These are phyloP conservation scores for Drosophila sordidapex DNA, from an alignment of 2,888 invertebrate genomes.

Conservation along the genomic window DNA sequence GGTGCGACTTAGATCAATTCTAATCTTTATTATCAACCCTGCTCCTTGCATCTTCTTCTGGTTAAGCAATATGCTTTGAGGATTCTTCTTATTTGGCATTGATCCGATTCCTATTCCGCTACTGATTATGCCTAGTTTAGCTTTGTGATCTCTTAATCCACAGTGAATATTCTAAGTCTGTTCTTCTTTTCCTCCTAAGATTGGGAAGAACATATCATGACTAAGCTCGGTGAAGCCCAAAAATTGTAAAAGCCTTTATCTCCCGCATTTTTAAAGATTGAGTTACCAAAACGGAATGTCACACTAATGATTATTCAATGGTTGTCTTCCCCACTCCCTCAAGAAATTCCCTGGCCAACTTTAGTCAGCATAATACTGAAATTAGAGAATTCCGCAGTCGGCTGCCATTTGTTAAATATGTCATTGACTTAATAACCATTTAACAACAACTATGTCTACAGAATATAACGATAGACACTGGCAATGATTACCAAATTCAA, in stretches of 20 bases:
- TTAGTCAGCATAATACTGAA: background rate
- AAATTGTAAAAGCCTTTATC: background rate
- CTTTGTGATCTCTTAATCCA: background rate
- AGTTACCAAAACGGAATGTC: background rate
- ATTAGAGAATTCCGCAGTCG: background rate
- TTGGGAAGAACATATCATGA: background rate
- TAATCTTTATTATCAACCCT: too few relatives aligned
- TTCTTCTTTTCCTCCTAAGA: background rate
- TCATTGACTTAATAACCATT: background rate
- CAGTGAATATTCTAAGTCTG: background rate
- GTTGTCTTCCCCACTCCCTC: background rate
- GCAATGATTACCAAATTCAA: slow-evolving; percentile 12
- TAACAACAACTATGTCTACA: background rate
- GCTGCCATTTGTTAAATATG: background rate
- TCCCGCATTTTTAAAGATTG: background rate
- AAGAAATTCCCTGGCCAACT: background rate
- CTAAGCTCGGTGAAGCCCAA: background rate
- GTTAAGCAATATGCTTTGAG: background rate
- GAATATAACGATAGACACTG: background rate
- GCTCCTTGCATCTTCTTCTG: background rate
- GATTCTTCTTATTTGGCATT: background rate
- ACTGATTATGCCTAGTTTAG: background rate
- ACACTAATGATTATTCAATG: background rate
- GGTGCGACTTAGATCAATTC: too few relatives aligned
- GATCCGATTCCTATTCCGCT: background rate